These are phyloP conservation scores for Cotesia congregata DNA, from an alignment of 2,888 invertebrate genomes.

Conservation along the genomic window DNA sequence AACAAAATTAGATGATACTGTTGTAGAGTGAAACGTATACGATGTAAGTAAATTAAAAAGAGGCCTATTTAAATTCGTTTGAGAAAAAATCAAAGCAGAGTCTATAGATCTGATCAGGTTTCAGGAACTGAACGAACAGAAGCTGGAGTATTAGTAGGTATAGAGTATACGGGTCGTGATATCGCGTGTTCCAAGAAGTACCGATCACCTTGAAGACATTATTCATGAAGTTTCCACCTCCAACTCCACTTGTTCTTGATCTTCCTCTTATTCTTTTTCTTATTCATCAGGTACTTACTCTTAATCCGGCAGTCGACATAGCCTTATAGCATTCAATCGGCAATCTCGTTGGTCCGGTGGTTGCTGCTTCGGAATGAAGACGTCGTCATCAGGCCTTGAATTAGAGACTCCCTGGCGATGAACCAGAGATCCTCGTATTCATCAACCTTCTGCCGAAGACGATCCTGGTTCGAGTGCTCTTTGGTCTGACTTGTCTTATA, in stretches of 20 bases:
- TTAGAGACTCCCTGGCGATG: conserved; percentile 4
- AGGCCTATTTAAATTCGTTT: not conserved
- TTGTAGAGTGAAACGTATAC: not conserved
- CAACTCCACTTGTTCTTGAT: not conserved
- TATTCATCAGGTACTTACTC: conserved; percentile 10
- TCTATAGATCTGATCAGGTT: conserved; percentile 19
- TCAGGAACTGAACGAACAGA: conserved; percentile 15
- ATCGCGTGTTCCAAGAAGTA: conserved; percentile 28
- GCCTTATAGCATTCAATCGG: conserved; percentile 13
- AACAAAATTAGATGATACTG: not conserved
- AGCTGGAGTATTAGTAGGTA: not conserved
- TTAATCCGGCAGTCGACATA: conserved; percentile 7
- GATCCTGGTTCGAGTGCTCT: not conserved
- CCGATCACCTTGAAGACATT: conserved; percentile 38
- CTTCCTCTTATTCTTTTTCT: conserved; percentile 5
- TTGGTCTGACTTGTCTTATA: not conserved
- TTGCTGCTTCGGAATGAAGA: conserved; percentile 16
- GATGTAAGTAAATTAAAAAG: not conserved
- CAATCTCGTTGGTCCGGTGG: conserved; percentile 9
- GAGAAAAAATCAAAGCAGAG: not conserved
- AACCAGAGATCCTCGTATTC: not conserved
- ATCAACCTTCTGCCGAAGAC: not conserved
- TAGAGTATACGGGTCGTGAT: not conserved
- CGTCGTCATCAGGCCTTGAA: conserved; percentile 19
- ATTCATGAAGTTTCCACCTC: conserved; percentile 36